Percentiles rank a stretch among this genome's conserved stretches.
Conservation (phyloP, 1,140 invertebrate genomes). For the Aphaenogaster ashmeadi region DNA sequence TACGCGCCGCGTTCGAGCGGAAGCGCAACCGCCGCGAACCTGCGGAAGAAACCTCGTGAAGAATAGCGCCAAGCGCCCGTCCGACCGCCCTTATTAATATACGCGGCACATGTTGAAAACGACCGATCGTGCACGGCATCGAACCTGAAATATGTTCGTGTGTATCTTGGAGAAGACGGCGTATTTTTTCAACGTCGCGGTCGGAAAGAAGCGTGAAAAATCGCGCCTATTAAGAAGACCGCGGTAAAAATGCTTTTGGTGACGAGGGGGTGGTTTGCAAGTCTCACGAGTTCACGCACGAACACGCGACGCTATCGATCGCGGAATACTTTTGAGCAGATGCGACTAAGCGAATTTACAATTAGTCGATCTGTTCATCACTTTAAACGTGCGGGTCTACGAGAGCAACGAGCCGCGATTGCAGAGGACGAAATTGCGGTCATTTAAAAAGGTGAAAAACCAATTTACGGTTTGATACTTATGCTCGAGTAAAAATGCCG, state of each 20-base stretch:
- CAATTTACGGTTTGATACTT: conserved; percentile 2
- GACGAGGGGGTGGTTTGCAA: background rate
- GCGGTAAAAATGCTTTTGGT: conserved; percentile 70
- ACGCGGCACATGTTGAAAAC: conserved; percentile 66
- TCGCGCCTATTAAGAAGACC: conserved; percentile 76
- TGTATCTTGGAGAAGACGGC: conserved; percentile 19
- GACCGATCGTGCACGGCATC: conserved; percentile 41
- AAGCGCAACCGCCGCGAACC: conserved; percentile 13
- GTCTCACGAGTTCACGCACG: background rate
- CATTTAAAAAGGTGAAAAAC: background rate
- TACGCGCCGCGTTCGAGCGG: conserved; percentile 26
- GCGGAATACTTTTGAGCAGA: background rate
- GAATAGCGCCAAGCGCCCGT: conserved; percentile 28
- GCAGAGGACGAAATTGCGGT: background rate
- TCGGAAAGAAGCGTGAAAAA: conserved; percentile 74
- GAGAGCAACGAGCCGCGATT: background rate
- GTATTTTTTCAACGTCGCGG: conserved; percentile 48
- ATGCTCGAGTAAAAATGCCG: background rate
- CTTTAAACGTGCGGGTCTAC: background rate
- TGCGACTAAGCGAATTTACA: background rate
- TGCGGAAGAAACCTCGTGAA: conserved; percentile 55
- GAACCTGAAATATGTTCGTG: conserved; percentile 70
- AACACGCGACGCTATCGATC: conserved; percentile 1
- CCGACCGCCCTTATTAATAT: conserved; percentile 72
- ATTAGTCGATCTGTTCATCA: background rate